A percentile compares a stretch with the other conserved stretches of the same genome.
Conservation (phyloP, 1,140 invertebrate species). For the Magallana gigas region DNA sequence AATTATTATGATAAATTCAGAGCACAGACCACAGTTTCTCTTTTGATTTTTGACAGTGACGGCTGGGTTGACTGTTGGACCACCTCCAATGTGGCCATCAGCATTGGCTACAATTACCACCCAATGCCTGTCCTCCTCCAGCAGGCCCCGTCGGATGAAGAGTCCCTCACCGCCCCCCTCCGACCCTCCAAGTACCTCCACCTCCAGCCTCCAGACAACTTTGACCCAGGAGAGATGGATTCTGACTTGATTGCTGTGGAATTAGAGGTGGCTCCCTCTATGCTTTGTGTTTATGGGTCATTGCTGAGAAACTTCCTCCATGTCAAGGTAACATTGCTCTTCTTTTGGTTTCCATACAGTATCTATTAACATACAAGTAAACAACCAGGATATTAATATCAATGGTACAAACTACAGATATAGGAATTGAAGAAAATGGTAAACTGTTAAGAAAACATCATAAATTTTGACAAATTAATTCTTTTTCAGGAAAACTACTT, state of each 20-base stretch:
- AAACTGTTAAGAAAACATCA: too few species aligned
- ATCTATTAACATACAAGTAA: background rate
- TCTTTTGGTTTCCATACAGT: background rate
- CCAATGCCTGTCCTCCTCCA: slow-evolving; percentile 83
- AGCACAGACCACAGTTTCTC: too few species aligned
- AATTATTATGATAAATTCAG: too few species aligned
- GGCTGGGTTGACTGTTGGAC: slow-evolving; percentile 98
- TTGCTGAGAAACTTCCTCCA: slow-evolving; percentile 92
- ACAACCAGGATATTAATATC: too few species aligned
- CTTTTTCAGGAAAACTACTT: slow-evolving; percentile 92
- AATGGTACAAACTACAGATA: too few species aligned
- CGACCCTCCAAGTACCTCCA: slow-evolving; percentile 82
- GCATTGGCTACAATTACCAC: slow-evolving; percentile 94
- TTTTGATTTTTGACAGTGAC: slow-evolving; percentile 78
- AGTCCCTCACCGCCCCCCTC: slow-evolving; percentile 93
- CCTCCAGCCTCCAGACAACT: slow-evolving; percentile 81
- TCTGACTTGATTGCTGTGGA: slow-evolving; percentile 94
- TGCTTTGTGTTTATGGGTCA: slow-evolving; percentile 92
- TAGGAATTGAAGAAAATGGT: too few species aligned
- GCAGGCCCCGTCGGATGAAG: slow-evolving; percentile 90
- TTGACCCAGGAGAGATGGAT: slow-evolving; percentile 90
- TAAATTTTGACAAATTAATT: too few species aligned
- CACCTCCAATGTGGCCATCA: slow-evolving; percentile 94
- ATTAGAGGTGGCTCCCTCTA: slow-evolving; percentile 94
- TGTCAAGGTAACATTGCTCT: slow-evolving; percentile 84